These are phyloP conservation scores for Cinara cedri DNA, from an alignment of 2,888 invertebrate species.

Conservation along the genomic window DNA sequence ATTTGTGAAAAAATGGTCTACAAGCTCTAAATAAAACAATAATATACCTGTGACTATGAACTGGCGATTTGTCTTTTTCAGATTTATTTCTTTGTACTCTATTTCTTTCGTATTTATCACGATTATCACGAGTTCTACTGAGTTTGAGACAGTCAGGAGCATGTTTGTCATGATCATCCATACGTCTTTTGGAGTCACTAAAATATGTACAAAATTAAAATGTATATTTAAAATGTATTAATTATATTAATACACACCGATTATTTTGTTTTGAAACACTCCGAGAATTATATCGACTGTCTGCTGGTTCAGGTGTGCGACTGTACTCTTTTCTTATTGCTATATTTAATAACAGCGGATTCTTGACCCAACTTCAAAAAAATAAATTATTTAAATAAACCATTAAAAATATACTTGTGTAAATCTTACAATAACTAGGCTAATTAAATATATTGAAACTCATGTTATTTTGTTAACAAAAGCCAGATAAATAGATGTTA, in stretches of 20 bases:
- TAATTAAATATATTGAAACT: constrained; percentile 6
- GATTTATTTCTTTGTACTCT: constrained; percentile 31
- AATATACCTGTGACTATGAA: constrained; percentile 40
- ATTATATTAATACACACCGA: constrained; percentile 18
- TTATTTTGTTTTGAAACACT: constrained; percentile 44
- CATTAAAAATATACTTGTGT: constrained; percentile 14
- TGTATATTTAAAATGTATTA: background rate
- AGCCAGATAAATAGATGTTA: constrained; percentile 28
- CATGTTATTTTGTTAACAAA: constrained; percentile 35
- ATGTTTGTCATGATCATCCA: constrained; percentile 33
- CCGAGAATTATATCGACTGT: constrained; percentile 19
- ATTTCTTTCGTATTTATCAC: constrained; percentile 15
- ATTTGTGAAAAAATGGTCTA: background rate
- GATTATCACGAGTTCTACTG: constrained; percentile 23
- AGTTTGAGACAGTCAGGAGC: constrained; percentile 8
- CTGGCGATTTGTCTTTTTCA: constrained; percentile 29
- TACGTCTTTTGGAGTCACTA: constrained; percentile 41
- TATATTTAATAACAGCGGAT: constrained; percentile 39
- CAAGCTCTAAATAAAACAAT: background rate
- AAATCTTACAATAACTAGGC: background rate
- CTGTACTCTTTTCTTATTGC: constrained; percentile 42
- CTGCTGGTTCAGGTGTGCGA: constrained; percentile 25
- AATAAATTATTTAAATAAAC: constrained; percentile 23
- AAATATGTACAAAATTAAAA: background rate
- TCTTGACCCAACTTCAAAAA: constrained; percentile 44